phyloP scores from a whole-genome alignment of 2,797 vertebrate genomes.

The Sternarchorhynchus goeldii region DNA sequence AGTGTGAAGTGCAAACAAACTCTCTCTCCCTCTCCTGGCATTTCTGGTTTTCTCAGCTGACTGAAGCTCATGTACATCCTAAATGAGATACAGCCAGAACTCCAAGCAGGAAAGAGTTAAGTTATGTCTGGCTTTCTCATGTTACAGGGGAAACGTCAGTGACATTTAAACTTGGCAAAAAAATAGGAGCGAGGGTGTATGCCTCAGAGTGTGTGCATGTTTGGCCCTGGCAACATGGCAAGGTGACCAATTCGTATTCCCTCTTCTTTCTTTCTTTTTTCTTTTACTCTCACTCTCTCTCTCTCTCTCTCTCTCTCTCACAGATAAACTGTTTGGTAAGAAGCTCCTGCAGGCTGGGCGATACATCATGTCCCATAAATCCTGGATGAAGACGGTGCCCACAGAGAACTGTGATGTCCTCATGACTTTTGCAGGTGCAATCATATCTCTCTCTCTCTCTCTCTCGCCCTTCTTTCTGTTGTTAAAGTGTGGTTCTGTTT shows the following conservation, averaged over 20 bases:
- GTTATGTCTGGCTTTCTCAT: constrained; percentile 56
- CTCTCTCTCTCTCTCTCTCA: constrained; percentile 37
- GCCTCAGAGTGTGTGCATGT: constrained; percentile 33
- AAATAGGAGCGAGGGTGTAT: constrained; percentile 40
- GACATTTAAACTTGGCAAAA: constrained; percentile 70
- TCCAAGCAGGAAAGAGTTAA: constrained; percentile 54
- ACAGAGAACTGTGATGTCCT: constrained; percentile 98
- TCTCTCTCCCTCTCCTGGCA: neutral
- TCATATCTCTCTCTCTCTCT: neutral
- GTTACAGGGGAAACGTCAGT: constrained; percentile 60
- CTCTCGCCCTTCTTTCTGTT: neutral
- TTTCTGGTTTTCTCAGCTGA: neutral
- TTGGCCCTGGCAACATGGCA: constrained; percentile 50
- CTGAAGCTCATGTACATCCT: constrained; percentile 37
- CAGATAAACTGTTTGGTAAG: constrained; percentile 97
- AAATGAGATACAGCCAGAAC: constrained; percentile 54
- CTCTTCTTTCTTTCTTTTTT: neutral
- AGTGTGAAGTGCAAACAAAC: constrained; percentile 19
- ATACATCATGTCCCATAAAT: constrained; percentile 98
- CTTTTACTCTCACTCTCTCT: neutral
- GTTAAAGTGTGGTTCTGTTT: neutral
- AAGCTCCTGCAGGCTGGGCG: constrained; percentile 92
- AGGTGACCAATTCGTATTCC: constrained; percentile 16
- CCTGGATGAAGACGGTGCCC: constrained; percentile 99
- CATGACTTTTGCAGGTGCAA: constrained; percentile 93